Base-by-base conservation (phyloP, 2,888 invertebrate genomes). In the Philereme vetulata region DNA sequence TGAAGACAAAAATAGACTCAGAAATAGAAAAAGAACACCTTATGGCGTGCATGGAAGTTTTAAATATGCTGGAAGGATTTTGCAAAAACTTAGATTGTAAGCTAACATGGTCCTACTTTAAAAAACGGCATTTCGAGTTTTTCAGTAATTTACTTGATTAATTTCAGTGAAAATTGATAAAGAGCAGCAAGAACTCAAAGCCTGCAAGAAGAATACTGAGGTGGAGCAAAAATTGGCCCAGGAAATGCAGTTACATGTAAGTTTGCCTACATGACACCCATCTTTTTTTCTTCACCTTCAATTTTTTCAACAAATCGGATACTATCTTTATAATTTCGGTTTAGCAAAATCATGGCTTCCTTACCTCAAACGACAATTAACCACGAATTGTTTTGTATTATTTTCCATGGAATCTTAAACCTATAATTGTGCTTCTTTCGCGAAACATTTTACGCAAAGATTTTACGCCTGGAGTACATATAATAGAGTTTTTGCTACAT, bases 191-290 rank as follows among this genome's bases (percentile, higher is more conserved):
- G 77, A 84, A 56, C 52, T 84, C 8, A 82, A 85, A 55, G 87
- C 79, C 1, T 77, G 78, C 38, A 84, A 82, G 65, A 85, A 85
- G 65, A 85, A 85, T 55, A 82, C 78, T 4, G 88, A 85, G 66
- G 55, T 86, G 8, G 85, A 88, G 53, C 72, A 70, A 0, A 87
- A 85, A 75, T 57, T 87, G 8, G 78, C 81, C 0, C 81, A 84
- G 36, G 89, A 90, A 77, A 68, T 78, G 33, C 85, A 85, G 54
- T 58, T 84, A 50, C 71, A 88, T 49, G 90, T 90, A 70, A 80
- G 86, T 78, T 49, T 3, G 38, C 7, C 21, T 21, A 21, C 21
- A 1, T 21, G 21, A 21, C 21, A 21, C 21, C 21, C 21, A 21
- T 21, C 21, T 21, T 21, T 21, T 21, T 21, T 21, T 21, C 21